Percentiles rank a stretch among this genome's conserved stretches.
Evolutionary conservation across 35 echinoderm and acorn worm genomes (phyloP).

Genomic region (Ptychodera flava): DNA sequence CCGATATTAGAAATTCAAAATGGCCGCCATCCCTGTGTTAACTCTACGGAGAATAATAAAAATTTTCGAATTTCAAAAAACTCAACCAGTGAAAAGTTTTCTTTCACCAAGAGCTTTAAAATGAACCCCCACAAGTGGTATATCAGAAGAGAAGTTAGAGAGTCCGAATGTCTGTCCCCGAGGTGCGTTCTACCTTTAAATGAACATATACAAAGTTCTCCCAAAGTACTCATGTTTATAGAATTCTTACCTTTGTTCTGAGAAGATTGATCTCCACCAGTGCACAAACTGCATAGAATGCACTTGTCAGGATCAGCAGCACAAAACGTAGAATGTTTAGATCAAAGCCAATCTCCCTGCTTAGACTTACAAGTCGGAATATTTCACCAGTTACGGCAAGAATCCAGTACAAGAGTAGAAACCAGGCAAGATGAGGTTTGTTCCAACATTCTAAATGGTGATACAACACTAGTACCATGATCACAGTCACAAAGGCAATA

Average conservation of each 20-base stretch:
- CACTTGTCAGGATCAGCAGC: constrained; percentile 1
- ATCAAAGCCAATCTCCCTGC: neutral
- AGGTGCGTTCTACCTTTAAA: too few species aligned
- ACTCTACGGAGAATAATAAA: too few species aligned
- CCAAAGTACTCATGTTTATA: neutral
- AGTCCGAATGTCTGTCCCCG: too few species aligned
- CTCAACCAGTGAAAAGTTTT: too few species aligned
- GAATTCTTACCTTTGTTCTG: constrained; percentile 22
- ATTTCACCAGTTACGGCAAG: constrained; percentile 28
- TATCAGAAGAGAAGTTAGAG: too few species aligned
- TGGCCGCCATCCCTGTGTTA: too few species aligned
- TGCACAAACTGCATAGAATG: constrained; percentile 14
- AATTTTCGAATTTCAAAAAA: too few species aligned
- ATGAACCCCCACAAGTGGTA: too few species aligned
- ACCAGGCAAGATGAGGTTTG: constrained; percentile 22
- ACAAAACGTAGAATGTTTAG: constrained; percentile 24
- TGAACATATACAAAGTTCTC: too few species aligned
- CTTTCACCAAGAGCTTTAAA: too few species aligned
- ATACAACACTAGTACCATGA: constrained; percentile 27
- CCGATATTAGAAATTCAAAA: too few species aligned
- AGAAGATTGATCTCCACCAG: constrained; percentile 35
- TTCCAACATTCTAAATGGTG: constrained; percentile 54
- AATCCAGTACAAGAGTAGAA: constrained; percentile 32
- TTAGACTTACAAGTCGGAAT: constrained; percentile 23
- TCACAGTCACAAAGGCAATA: constrained; percentile 18